Evolutionary conservation across 2,113 vertebrate genomes (phyloP).

Genomic region (Eulacestoma nigropectus): DNA sequence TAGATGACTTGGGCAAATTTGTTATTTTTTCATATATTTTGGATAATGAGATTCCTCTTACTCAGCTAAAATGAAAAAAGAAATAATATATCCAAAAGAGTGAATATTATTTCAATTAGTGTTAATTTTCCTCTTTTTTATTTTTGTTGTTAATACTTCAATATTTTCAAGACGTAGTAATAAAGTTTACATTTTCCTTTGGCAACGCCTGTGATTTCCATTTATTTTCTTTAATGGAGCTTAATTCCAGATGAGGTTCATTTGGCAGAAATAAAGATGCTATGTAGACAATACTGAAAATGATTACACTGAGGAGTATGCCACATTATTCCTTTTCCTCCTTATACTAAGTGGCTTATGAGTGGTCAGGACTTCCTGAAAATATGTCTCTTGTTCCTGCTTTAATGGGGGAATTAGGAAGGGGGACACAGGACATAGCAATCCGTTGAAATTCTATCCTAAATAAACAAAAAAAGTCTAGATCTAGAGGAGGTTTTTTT

Average conservation of each 20-base stretch:
- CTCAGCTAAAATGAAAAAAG: not conserved
- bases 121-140: not conserved
- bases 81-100: not conserved
- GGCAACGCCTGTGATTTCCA: not conserved
- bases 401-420: not conserved
- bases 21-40: not conserved
- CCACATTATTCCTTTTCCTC: not conserved
- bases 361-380: not conserved
- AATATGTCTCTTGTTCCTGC: rapidly evolving
- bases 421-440: rapidly evolving
- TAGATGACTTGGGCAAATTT: not conserved
- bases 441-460: not conserved
- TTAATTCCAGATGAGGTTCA: not conserved
- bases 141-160: not conserved
- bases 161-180: not conserved
- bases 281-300: not conserved
- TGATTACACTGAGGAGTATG: not conserved
- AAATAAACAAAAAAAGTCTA: not conserved
- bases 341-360: not conserved
- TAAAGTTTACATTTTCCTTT: not conserved
- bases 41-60: not conserved
- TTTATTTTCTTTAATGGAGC: not conserved
- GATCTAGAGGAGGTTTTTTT: not conserved
- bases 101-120: not conserved
- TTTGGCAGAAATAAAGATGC: not conserved